Evolutionary conservation across 2,888 invertebrate species (phyloP).

Genomic region (Drosophila anomalipes): DNA sequence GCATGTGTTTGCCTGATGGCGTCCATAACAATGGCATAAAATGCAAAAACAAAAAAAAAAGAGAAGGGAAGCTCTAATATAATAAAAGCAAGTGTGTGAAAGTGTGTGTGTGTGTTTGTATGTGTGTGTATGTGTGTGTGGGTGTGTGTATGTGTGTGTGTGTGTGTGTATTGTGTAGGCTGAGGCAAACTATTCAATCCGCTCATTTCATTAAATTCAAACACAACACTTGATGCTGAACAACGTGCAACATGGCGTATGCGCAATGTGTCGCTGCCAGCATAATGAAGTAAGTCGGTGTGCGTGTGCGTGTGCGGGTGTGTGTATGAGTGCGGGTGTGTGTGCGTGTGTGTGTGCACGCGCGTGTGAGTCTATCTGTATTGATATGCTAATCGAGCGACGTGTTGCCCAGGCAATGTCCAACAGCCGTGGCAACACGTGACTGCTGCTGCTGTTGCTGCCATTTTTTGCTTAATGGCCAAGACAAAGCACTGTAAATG

Average conservation of each 20-base stretch:
- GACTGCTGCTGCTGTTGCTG: slow-evolving; percentile 35
- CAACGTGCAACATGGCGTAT: slow-evolving; percentile 63
- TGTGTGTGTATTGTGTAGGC: slow-evolving; percentile 23
- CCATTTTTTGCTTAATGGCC: slow-evolving; percentile 60
- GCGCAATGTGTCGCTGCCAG: slow-evolving; percentile 66
- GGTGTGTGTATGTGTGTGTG: neutral
- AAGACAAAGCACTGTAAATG: slow-evolving; percentile 72
- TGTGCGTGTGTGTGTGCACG: slow-evolving; percentile 8
- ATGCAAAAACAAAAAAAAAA: slow-evolving; percentile 42
- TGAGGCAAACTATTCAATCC: slow-evolving; percentile 73
- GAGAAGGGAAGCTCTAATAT: slow-evolving; percentile 61
- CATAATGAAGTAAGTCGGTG: slow-evolving; percentile 77
- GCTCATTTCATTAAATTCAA: slow-evolving; percentile 80
- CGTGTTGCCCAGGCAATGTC: slow-evolving; percentile 57
- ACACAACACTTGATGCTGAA: slow-evolving; percentile 58
- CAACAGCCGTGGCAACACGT: slow-evolving; percentile 58
- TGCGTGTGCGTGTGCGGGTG: slow-evolving; percentile 23
- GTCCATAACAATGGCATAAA: slow-evolving; percentile 52
- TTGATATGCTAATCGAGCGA: slow-evolving; percentile 82
- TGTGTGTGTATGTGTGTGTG: slow-evolving; percentile 7
- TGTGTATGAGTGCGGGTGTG: slow-evolving; percentile 3
- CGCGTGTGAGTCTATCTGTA: slow-evolving; percentile 51
- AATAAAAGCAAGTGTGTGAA: slow-evolving; percentile 54
- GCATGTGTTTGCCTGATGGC: slow-evolving; percentile 70
- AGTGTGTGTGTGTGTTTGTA: slow-evolving; percentile 9